These are phyloP conservation scores for Nezara viridula DNA, from an alignment of 2,888 invertebrate genomes.

Conservation along the genomic window DNA sequence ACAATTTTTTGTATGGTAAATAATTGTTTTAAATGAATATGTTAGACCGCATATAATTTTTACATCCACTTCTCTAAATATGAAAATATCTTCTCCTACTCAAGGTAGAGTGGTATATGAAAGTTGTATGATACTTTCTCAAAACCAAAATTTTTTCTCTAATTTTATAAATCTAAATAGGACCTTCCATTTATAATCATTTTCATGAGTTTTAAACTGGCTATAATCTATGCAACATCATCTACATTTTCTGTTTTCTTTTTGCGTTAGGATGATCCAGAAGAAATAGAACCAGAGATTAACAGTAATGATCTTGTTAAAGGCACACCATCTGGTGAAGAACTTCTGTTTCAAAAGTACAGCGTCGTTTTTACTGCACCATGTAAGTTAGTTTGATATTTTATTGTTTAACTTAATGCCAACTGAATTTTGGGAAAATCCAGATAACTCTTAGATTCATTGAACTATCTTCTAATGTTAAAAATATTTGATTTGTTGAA, in stretches of 20 bases:
- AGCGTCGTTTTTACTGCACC: conserved; percentile 63
- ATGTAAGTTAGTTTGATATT: conserved; percentile 55
- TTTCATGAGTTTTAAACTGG: background rate
- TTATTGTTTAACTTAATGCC: background rate
- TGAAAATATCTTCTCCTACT: too few species aligned
- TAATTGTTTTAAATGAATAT: too few species aligned
- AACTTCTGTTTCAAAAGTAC: conserved; percentile 63
- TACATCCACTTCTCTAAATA: too few species aligned
- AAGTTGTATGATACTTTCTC: too few species aligned
- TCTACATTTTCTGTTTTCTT: background rate
- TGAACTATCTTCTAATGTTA: too few species aligned
- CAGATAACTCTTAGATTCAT: too few species aligned
- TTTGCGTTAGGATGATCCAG: conserved; percentile 69
- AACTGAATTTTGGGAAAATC: too few species aligned
- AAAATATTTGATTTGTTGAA: too few species aligned
- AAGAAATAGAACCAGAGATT: conserved; percentile 72
- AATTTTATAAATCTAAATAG: background rate
- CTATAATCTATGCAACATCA: background rate
- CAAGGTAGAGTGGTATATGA: too few species aligned
- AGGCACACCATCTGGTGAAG: conserved; percentile 65
- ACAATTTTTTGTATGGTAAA: too few species aligned
- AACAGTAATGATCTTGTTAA: conserved; percentile 70
- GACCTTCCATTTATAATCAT: background rate
- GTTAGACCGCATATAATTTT: too few species aligned
- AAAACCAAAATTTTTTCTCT: background rate